Base-by-base conservation (phyloP, 2,113 vertebrate genomes). In the Limnothrissa miodon region DNA sequence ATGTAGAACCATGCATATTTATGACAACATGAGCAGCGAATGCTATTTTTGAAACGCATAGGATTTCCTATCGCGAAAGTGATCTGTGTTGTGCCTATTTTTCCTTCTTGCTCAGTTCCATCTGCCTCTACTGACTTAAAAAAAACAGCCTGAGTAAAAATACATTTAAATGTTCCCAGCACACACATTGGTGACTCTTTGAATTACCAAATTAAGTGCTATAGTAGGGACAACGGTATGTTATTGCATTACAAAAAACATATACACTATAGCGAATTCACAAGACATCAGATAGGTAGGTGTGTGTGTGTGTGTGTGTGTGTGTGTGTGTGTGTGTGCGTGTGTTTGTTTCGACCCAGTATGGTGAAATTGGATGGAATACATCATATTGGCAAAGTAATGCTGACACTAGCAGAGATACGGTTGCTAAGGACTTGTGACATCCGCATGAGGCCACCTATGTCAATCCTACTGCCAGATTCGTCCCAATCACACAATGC, bases 351-450 rank as follows among this genome's bases (percentile, higher is more conserved):
- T 66, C 88, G 89, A 91, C 91, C 90, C 87, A 87, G 89, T 85
- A 44, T 80, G 84, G 88, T 59, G 90, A 89, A 90, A 91, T 91
- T 85, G 90, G 88, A 88, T 1, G 84, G 91, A 90, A 91, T 53
- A 45, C 80, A 39, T 81, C 33, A 48, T 42, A 85, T 81, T 51
- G 33, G 74, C 78, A 59, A 78, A 90, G 89, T 81, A 90, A 90
- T 90, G 89, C 89, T 89, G 92, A 91, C 91, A 90, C 90, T 87
- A 89, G 87, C 86, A 84, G 88, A 91, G 92, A 93, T 93, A 92
- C 86, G 86, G 59, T 33, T 33, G 59, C 59, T 33, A 33, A 66
- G 59, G 59, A 66, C 59, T 66, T 33, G 83, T 46, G 80, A 80
- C 81, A 62, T 25, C 42, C 59, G 70, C 45, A 79, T 78, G 83